These are phyloP conservation scores for Lanius collurio DNA, from an alignment of 2,113 vertebrate genomes.

Conservation along the genomic window DNA sequence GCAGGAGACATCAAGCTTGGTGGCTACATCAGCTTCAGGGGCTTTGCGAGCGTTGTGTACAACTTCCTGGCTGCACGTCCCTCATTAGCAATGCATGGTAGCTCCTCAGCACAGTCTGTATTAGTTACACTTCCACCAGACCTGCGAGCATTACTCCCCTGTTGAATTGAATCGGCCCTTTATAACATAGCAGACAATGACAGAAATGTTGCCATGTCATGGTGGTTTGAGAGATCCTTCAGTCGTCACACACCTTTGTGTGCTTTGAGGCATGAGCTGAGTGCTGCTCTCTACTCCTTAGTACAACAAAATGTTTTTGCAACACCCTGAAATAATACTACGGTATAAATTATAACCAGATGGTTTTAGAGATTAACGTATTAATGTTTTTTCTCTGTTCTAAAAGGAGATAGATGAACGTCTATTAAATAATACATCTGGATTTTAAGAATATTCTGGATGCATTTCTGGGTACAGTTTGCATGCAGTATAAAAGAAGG, in stretches of 20 bases:
- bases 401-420: not conserved
- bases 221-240: not conserved
- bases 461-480: not conserved
- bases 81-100: slow-evolving; percentile 79
- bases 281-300: not conserved
- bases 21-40: slow-evolving; percentile 39
- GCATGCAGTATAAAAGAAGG: not conserved
- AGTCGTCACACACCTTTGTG: slow-evolving; percentile 6
- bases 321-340: not conserved
- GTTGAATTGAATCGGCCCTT: slow-evolving; percentile 52
- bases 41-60: slow-evolving; percentile 31
- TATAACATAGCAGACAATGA: slow-evolving; percentile 60
- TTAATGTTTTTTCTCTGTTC: not conserved
- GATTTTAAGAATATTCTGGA: not conserved
- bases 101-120: slow-evolving; percentile 68
- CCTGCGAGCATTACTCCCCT: slow-evolving; percentile 31
- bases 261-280: not conserved
- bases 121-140: slow-evolving; percentile 73
- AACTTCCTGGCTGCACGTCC: slow-evolving; percentile 36
- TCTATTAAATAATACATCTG: not conserved
- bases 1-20: slow-evolving; percentile 7
- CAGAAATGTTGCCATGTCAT: slow-evolving; percentile 34
- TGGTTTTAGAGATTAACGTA: not conserved
- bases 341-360: not conserved
- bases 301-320: not conserved